A percentile compares a stretch with the other conserved stretches of the same genome.
Evolutionary conservation across 2,797 vertebrate species (phyloP).

Genomic region (Lacerta bilineata): DNA sequence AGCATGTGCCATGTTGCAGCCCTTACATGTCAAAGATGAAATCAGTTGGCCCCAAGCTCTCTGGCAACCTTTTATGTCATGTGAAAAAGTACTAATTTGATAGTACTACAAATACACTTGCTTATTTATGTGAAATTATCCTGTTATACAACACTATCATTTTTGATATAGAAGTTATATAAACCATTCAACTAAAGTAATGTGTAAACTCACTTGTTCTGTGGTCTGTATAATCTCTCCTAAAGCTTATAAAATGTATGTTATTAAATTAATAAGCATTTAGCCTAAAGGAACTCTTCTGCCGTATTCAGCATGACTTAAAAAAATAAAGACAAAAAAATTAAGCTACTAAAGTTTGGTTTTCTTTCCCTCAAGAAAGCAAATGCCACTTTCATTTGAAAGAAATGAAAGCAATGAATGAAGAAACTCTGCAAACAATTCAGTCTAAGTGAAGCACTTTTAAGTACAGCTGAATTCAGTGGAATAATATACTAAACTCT

Average conservation of each 20-base stretch:
- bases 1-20: neutral
- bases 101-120: neutral
- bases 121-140: neutral
- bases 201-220: constrained; percentile 17
- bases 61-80: neutral
- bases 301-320: neutral
- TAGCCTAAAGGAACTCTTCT: constrained; percentile 25
- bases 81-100: neutral
- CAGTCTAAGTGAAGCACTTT: neutral
- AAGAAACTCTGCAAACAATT: neutral
- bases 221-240: constrained; percentile 35
- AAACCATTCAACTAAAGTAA: constrained; percentile 54
- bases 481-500: neutral
- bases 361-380: accelerated
- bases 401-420: constrained; percentile 25
- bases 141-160: neutral
- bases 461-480: neutral
- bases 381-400: constrained; percentile 21
- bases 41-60: neutral
- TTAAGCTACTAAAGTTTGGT: constrained; percentile 26
- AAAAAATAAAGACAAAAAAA: neutral
- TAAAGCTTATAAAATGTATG: constrained; percentile 32
- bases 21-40: neutral
- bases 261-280: constrained; percentile 42
- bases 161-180: constrained; percentile 60